Evolutionary conservation across 1,140 invertebrate species (phyloP).

Genomic region (Brachionus rotundiformis): DNA sequence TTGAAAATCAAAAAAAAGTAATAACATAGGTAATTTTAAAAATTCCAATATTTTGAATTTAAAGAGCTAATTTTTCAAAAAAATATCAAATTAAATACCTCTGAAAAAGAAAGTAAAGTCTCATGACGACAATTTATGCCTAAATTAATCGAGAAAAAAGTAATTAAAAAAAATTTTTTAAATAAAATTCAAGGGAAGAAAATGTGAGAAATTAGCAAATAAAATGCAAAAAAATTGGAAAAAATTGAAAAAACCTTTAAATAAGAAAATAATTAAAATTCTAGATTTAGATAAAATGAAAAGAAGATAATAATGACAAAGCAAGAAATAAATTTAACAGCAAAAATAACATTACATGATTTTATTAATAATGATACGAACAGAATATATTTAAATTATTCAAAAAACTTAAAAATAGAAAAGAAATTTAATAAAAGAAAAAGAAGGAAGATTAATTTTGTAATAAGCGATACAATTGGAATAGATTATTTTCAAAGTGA

Average conservation of each 20-base stretch:
- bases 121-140: no score
- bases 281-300: constrained; percentile 17
- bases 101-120: no score
- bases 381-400: neutral
- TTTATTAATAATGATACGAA: neutral
- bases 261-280: neutral
- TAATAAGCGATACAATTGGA: neutral
- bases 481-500: neutral
- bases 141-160: no score
- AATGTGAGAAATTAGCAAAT: no score
- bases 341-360: neutral
- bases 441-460: neutral
- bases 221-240: neutral
- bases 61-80: no score
- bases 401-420: neutral
- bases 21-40: no score
- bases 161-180: no score
- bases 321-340: neutral
- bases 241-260: neutral
- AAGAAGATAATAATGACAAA: neutral
- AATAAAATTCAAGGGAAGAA: no score
- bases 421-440: neutral
- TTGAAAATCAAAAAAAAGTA: no score
- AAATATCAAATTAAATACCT: no score
- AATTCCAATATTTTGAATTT: no score